These are phyloP conservation scores for Tachystola acroxantha DNA, from an alignment of 2,888 invertebrate genomes.

Conservation along the genomic window DNA sequence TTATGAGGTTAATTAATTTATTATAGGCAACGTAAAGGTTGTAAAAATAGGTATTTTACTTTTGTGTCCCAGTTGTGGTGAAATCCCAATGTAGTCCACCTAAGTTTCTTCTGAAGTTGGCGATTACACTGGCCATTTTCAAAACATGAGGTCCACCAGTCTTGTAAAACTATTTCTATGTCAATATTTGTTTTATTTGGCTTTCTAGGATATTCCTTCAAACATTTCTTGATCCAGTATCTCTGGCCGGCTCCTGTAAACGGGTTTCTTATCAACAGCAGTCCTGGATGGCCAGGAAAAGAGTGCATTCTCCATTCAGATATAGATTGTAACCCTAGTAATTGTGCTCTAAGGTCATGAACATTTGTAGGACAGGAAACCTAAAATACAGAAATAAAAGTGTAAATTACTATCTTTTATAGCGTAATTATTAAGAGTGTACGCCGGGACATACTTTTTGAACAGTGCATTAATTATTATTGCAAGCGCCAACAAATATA, in stretches of 20 bases:
- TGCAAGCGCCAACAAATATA: no score
- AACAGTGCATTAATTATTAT: no score
- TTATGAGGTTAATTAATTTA: no score
- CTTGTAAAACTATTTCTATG: slow-evolving; percentile 51
- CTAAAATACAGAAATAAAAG: slow-evolving; percentile 20
- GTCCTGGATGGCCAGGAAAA: slow-evolving; percentile 82
- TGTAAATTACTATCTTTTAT: neutral
- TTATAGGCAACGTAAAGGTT: no score
- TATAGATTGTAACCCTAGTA: slow-evolving; percentile 40
- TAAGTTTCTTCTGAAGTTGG: slow-evolving; percentile 71
- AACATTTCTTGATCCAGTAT: slow-evolving; percentile 89
- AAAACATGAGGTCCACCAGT: slow-evolving; percentile 83
- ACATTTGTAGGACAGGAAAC: slow-evolving; percentile 10
- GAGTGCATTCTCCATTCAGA: slow-evolving; percentile 81
- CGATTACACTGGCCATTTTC: slow-evolving; percentile 51
- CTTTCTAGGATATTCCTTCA: slow-evolving; percentile 85
- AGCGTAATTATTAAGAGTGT: no score
- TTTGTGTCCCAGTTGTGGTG: slow-evolving; percentile 99
- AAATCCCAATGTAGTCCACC: slow-evolving; percentile 98
- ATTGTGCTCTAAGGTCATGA: slow-evolving; percentile 29
- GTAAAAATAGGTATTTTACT: no score
- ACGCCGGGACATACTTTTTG: slow-evolving; percentile 1
- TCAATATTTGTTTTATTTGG: slow-evolving; percentile 86
- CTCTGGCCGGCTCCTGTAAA: slow-evolving; percentile 87
- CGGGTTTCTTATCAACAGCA: slow-evolving; percentile 89